phyloP scores from a whole-genome alignment of 1,140 invertebrate species.

The Nephila pilipes region DNA sequence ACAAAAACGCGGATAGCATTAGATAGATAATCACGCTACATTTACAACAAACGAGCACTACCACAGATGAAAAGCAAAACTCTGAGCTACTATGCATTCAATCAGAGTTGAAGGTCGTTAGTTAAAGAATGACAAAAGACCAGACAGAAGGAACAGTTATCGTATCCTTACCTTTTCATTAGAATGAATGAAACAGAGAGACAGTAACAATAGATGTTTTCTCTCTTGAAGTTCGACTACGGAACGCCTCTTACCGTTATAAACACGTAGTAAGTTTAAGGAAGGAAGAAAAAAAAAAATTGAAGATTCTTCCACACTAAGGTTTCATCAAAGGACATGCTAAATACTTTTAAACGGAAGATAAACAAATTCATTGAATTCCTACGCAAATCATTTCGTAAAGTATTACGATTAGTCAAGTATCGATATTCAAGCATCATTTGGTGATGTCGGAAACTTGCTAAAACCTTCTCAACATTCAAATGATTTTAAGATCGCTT shows the following conservation, averaged over 20 bases:
- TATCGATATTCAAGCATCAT: too few relatives aligned
- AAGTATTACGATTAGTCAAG: background rate
- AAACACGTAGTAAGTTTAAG: background rate
- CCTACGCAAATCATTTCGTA: background rate
- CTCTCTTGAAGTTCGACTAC: background rate
- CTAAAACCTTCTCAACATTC: too few relatives aligned
- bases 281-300: too few relatives aligned
- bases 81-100: conserved; percentile 10
- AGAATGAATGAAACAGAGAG: background rate
- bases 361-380: background rate
- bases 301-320: background rate
- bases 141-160: background rate
- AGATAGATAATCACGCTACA: too few relatives aligned
- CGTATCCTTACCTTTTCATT: background rate
- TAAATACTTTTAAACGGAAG: too few relatives aligned
- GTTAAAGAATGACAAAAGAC: background rate
- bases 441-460: too few relatives aligned
- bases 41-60: too few relatives aligned
- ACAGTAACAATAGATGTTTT: background rate
- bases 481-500: too few relatives aligned
- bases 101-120: conserved; percentile 3
- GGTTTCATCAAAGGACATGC: background rate
- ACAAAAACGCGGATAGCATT: too few relatives aligned
- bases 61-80: background rate
- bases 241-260: background rate